Evolutionary conservation across 2,113 vertebrate species (phyloP).

Genomic region (Desmodus rotundus): DNA sequence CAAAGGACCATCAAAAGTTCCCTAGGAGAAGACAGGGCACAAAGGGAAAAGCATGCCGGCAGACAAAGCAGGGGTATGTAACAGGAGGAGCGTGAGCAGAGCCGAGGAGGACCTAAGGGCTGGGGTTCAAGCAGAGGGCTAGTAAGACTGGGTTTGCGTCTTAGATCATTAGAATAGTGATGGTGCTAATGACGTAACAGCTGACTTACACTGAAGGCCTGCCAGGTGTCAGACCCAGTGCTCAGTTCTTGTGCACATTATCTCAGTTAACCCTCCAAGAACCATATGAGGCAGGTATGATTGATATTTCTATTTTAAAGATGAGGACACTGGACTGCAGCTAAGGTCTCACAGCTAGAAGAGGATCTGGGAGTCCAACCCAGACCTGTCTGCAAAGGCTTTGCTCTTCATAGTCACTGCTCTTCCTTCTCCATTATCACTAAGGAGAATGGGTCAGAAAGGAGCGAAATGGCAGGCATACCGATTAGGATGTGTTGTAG

Average conservation of each 20-base stretch:
- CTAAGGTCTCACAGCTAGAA: background rate
- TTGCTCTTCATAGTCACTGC: background rate
- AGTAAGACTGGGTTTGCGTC: background rate
- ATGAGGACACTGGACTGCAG: background rate
- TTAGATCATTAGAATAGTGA: background rate
- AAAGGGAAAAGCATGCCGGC: background rate
- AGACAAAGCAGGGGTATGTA: background rate
- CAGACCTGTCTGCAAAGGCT: background rate
- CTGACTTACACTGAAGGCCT: background rate
- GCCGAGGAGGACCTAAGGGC: background rate
- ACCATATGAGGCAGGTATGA: background rate
- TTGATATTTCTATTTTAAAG: constrained; percentile 11
- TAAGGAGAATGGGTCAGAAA: background rate
- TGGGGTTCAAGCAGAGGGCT: background rate
- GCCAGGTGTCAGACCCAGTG: background rate
- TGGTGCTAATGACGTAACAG: background rate
- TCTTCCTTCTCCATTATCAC: background rate
- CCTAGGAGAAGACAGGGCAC: background rate
- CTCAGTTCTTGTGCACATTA: background rate
- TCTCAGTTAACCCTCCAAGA: background rate
- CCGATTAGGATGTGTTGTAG: background rate
- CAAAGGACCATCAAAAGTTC: background rate
- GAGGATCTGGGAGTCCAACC: background rate
- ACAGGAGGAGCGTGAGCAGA: background rate
- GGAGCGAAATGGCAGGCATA: background rate